Conservation (phyloP, 2,888 invertebrate genomes). For the Nymphalis polychloros region DNA sequence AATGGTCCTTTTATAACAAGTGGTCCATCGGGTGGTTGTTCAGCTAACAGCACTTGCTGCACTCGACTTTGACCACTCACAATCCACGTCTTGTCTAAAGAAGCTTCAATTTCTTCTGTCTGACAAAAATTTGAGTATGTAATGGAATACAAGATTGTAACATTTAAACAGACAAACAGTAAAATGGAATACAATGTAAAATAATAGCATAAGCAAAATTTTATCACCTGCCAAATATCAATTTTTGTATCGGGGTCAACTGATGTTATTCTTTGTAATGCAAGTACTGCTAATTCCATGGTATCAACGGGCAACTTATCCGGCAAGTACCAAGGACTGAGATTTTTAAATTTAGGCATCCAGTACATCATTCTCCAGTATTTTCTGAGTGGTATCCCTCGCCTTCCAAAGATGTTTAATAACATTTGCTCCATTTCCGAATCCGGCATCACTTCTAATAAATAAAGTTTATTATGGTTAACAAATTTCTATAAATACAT, state of each 20-base stretch:
- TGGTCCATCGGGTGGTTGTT: slow-evolving; percentile 82
- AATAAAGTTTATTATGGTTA: background rate
- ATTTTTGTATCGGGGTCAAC: slow-evolving; percentile 88
- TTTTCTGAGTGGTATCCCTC: slow-evolving; percentile 87
- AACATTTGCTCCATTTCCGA: slow-evolving; percentile 92
- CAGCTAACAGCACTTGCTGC: slow-evolving; percentile 86
- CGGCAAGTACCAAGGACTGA: slow-evolving; percentile 93
- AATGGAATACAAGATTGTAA: background rate
- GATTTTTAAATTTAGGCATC: slow-evolving; percentile 96
- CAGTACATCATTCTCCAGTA: slow-evolving; percentile 93
- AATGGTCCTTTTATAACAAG: slow-evolving; percentile 93
- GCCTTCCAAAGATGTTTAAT: slow-evolving; percentile 90
- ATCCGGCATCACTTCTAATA: slow-evolving; percentile 93
- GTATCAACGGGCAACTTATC: slow-evolving; percentile 88
- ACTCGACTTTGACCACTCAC: slow-evolving; percentile 91
- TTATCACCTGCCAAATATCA: slow-evolving; percentile 82
- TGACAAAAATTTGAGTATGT: slow-evolving; percentile 55
- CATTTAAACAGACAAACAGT: too few species aligned
- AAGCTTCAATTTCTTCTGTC: slow-evolving; percentile 86
- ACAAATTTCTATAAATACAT: background rate
- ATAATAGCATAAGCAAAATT: background rate
- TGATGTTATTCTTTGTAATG: slow-evolving; percentile 90
- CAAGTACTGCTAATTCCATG: slow-evolving; percentile 89
- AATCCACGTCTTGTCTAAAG: slow-evolving; percentile 95
- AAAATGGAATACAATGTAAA: too few species aligned